phyloP scores from a whole-genome alignment of 2,888 invertebrate genomes.

The Boloria selene region DNA sequence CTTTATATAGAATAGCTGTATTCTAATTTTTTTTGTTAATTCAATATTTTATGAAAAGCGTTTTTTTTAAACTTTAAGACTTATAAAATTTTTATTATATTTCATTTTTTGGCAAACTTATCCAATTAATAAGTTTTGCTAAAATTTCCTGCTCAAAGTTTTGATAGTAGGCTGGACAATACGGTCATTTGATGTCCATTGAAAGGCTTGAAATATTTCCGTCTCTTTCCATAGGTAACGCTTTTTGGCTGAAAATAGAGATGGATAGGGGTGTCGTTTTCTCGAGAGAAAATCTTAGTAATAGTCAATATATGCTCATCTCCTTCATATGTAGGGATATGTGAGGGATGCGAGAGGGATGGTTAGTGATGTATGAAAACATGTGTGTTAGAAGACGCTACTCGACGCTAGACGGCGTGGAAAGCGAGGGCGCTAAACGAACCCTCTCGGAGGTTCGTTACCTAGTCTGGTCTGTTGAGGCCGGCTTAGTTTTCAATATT shows the following conservation, averaged over 20 bases:
- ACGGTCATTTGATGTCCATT: constrained; percentile 71
- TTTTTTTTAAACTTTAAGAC: too few species aligned
- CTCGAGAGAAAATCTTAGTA: constrained; percentile 63
- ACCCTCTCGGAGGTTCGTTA: constrained; percentile 39
- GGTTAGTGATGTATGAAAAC: constrained; percentile 50
- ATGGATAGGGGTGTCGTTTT: constrained; percentile 75
- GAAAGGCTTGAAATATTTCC: constrained; percentile 51
- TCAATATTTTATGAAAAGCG: too few species aligned
- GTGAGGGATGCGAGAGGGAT: constrained; percentile 72
- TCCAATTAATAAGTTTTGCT: neutral
- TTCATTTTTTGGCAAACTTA: too few species aligned
- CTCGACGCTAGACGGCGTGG: constrained; percentile 77
- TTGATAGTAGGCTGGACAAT: constrained; percentile 63
- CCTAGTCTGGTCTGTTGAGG: neutral
- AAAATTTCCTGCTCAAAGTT: constrained; percentile 57
- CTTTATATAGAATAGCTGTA: neutral
- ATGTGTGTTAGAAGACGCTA: constrained; percentile 61
- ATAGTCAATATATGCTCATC: constrained; percentile 71
- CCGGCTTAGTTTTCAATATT: too few species aligned
- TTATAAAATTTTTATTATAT: too few species aligned
- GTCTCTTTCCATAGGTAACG: constrained; percentile 62
- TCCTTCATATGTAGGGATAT: constrained; percentile 74
- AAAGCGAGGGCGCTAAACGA: constrained; percentile 39
- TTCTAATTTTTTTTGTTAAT: too few species aligned
- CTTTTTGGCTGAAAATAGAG: constrained; percentile 67